These are phyloP conservation scores for Cataglyphis altisquamis DNA, from an alignment of 2,888 invertebrate species.

Conservation along the genomic window DNA sequence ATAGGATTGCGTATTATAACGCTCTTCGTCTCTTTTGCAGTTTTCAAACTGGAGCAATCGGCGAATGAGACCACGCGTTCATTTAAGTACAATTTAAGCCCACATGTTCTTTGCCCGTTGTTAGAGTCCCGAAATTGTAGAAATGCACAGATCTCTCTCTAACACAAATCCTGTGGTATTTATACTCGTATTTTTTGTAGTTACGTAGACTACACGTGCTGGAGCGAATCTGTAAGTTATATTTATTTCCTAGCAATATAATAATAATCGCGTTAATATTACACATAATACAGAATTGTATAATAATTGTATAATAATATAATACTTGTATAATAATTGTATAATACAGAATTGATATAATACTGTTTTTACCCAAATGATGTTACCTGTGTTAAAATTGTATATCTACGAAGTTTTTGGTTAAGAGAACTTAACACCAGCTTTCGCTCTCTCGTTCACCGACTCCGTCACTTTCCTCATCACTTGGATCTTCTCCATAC, in stretches of 20 bases:
- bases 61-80: conserved; percentile 24
- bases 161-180: background rate
- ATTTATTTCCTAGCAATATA: background rate
- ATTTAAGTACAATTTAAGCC: conserved; percentile 74
- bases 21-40: conserved; percentile 19
- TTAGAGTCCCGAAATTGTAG: background rate
- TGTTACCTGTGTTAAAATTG: conserved; percentile 51
- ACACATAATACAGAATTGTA: background rate
- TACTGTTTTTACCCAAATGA: background rate
- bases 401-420: conserved; percentile 26
- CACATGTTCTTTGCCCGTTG: conserved; percentile 16
- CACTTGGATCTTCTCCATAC: conserved; percentile 96
- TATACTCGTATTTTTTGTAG: conserved; percentile 2
- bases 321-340: background rate
- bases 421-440: conserved; percentile 90
- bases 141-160: conserved; percentile 22
- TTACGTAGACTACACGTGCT: background rate
- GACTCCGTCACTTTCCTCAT: conserved; percentile 92
- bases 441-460: conserved; percentile 90
- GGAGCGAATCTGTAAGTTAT: conserved; percentile 23
- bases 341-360: background rate
- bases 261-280: conserved; percentile 6
- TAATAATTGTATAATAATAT: background rate
- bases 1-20: conserved; percentile 10
- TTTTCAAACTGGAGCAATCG: conserved; percentile 23